phyloP scores from a whole-genome alignment of 2,888 invertebrate genomes.

The Eutolmus rufibarbis region DNA sequence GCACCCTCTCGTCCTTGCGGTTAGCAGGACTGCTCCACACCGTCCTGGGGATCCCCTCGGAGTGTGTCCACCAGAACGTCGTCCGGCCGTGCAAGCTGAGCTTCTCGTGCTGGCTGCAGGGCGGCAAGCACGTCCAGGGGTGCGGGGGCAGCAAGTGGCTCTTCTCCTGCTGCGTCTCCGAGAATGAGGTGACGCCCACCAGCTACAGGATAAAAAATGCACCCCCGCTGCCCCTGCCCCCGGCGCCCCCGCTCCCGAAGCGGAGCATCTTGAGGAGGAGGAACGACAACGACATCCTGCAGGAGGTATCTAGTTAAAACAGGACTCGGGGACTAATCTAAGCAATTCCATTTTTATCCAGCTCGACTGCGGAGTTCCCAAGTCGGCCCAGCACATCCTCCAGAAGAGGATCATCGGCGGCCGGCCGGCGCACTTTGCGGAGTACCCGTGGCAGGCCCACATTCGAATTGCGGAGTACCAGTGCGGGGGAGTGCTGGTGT shows the following conservation, averaged over 20 bases:
- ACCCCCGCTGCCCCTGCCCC: neutral
- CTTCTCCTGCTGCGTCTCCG: slow-evolving; percentile 73
- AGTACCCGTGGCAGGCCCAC: slow-evolving; percentile 88
- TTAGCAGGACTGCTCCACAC: slow-evolving; percentile 58
- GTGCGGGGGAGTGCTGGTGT: slow-evolving; percentile 84
- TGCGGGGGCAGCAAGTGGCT: slow-evolving; percentile 75
- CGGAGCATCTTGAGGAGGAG: slow-evolving; percentile 59
- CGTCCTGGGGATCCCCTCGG: slow-evolving; percentile 59
- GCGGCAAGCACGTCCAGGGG: slow-evolving; percentile 72
- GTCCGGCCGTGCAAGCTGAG: slow-evolving; percentile 74
- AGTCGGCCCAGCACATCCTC: slow-evolving; percentile 64
- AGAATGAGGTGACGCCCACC: slow-evolving; percentile 51
- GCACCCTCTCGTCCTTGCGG: neutral
- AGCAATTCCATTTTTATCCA: slow-evolving; percentile 51
- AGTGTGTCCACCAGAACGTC: slow-evolving; percentile 65
- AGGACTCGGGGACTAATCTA: slow-evolving; percentile 50
- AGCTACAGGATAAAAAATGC: neutral
- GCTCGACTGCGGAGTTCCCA: slow-evolving; percentile 74
- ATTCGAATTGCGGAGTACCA: slow-evolving; percentile 83
- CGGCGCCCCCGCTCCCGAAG: slow-evolving; percentile 52
- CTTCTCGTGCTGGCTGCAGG: slow-evolving; percentile 78
- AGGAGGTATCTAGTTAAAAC: slow-evolving; percentile 49
- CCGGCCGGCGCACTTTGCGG: slow-evolving; percentile 74
- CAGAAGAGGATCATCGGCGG: slow-evolving; percentile 85
- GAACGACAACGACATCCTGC: slow-evolving; percentile 57